Percentiles rank a stretch among this genome's conserved stretches.
phyloP scores from a whole-genome alignment of 1,140 invertebrate genomes.

The Drosophila pectinifera region DNA sequence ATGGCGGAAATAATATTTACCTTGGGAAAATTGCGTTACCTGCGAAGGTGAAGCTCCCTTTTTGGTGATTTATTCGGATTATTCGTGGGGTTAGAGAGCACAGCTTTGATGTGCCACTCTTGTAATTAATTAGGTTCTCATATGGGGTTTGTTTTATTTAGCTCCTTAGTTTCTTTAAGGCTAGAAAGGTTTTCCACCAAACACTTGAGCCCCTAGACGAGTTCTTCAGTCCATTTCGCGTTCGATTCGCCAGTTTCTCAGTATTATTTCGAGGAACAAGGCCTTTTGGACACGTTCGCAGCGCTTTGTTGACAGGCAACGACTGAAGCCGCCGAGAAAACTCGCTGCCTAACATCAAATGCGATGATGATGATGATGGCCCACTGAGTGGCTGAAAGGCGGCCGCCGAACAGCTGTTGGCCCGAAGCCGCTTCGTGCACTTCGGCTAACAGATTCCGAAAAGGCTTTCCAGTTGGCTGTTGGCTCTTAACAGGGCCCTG shows the following conservation, averaged over 20 bases:
- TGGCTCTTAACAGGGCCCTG: constrained; percentile 45
- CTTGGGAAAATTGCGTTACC: constrained; percentile 38
- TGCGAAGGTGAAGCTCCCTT: not conserved
- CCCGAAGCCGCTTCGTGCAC: constrained; percentile 13
- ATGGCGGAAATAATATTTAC: constrained; percentile 64
- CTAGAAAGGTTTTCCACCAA: constrained; percentile 13
- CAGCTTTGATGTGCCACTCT: not conserved
- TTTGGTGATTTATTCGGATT: constrained; percentile 2
- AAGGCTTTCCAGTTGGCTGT: constrained; percentile 56
- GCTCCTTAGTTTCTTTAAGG: too few relatives aligned
- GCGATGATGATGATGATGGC: constrained; percentile 55
- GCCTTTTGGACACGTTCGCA: constrained; percentile 55
- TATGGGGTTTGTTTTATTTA: not conserved
- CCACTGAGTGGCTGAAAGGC: constrained; percentile 52
- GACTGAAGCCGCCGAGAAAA: constrained; percentile 77
- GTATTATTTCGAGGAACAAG: constrained; percentile 22
- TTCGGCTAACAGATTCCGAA: constrained; percentile 43
- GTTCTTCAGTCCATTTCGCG: constrained; percentile 26
- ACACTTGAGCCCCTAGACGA: not conserved
- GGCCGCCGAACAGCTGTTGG: constrained; percentile 40
- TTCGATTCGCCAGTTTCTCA: not conserved
- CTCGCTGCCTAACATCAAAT: constrained; percentile 67
- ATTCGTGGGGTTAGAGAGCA: not conserved
- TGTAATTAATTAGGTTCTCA: not conserved
- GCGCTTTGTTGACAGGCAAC: constrained; percentile 77